Percentiles rank a stretch among this genome's conserved stretches.
Conservation (phyloP, 2,888 invertebrate species). For the Dicyrtomina minuta region DNA sequence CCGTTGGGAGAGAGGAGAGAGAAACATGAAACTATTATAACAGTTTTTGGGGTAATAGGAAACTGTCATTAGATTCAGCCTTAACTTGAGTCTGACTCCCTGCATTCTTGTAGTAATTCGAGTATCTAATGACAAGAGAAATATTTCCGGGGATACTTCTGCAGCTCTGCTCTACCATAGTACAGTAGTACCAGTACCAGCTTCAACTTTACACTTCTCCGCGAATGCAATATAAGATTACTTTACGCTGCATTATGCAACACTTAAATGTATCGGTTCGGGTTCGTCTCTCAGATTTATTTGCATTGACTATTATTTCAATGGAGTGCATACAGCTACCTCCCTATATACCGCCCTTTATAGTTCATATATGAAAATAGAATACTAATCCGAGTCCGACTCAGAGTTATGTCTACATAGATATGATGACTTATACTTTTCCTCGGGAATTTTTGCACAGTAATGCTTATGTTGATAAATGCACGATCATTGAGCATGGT, state of each 20-base stretch:
- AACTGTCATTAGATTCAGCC: slow-evolving; percentile 34
- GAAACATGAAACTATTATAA: slow-evolving; percentile 39
- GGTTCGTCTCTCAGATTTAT: not conserved
- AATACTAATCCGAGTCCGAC: too few species aligned
- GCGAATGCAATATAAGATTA: not conserved
- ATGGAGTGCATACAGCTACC: too few species aligned
- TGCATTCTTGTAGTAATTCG: slow-evolving; percentile 27
- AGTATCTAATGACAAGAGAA: slow-evolving; percentile 33
- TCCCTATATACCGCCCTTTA: too few species aligned
- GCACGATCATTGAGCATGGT: too few species aligned
- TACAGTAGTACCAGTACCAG: not conserved
- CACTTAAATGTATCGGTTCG: slow-evolving; percentile 1
- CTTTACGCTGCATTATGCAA: slow-evolving; percentile 13
- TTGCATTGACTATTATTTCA: not conserved
- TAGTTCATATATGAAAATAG: too few species aligned
- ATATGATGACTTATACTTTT: too few species aligned
- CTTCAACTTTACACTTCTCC: slow-evolving; percentile 9
- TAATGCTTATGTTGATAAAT: too few species aligned
- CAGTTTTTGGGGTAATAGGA: slow-evolving; percentile 36
- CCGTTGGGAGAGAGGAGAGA: slow-evolving; percentile 18
- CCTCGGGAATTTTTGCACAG: too few species aligned
- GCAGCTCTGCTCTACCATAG: not conserved
- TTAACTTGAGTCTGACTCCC: slow-evolving; percentile 12
- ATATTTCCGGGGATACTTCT: slow-evolving; percentile 30
- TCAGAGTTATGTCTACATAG: too few species aligned